Conservation (phyloP, 2,113 vertebrate species). For the Hydrolagus affinis region DNA sequence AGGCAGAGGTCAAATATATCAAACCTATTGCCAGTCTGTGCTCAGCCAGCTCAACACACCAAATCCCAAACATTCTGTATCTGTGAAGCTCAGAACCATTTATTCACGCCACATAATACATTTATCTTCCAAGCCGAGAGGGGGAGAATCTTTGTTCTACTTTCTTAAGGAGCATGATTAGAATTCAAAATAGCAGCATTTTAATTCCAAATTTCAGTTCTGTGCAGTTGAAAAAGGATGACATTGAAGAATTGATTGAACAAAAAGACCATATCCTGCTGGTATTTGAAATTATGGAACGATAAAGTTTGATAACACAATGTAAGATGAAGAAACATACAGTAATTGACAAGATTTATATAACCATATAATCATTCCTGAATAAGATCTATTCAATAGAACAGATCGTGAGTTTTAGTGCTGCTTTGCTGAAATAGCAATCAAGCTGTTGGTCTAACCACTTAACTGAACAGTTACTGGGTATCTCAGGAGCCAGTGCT, state of each 20-base stretch:
- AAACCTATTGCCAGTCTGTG: no score
- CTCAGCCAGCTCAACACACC: neutral
- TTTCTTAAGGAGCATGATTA: neutral
- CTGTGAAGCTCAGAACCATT: neutral
- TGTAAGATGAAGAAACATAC: neutral
- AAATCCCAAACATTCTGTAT: neutral
- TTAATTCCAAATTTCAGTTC: neutral
- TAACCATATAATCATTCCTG: neutral
- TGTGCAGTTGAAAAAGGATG: neutral
- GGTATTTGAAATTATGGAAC: conserved; percentile 9
- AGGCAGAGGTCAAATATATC: no score
- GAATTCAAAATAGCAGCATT: neutral
- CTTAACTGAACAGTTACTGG: neutral
- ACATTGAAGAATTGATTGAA: neutral
- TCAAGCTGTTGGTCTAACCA: neutral
- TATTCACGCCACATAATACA: neutral
- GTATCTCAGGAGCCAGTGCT: neutral
- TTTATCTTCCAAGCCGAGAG: neutral
- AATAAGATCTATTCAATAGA: neutral
- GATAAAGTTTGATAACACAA: neutral
- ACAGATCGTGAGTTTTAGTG: neutral
- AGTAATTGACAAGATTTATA: conserved; percentile 14
- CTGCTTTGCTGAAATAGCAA: neutral
- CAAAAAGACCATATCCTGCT: neutral
- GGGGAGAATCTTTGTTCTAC: neutral